phyloP scores from a whole-genome alignment of 2,113 vertebrate species.

The Lophochroa leadbeateri region DNA sequence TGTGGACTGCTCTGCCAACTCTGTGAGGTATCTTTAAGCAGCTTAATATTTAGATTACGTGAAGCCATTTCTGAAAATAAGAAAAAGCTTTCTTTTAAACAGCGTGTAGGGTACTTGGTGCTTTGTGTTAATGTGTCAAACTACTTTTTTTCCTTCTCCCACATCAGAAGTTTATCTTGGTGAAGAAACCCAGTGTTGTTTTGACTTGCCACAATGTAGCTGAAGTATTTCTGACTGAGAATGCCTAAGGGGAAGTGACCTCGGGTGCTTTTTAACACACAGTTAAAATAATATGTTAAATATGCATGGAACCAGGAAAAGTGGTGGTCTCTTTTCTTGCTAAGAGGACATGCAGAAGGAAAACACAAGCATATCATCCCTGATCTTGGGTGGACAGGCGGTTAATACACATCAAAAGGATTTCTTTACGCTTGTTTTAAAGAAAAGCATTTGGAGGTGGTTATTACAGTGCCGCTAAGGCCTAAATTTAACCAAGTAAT shows the following conservation, averaged over 20 bases:
- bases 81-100: neutral
- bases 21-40: neutral
- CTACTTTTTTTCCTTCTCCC: neutral
- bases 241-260: neutral
- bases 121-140: neutral
- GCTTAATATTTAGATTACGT: neutral
- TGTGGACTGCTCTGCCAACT: neutral
- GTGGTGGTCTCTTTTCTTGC: neutral
- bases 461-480: neutral
- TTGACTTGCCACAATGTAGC: neutral
- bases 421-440: neutral
- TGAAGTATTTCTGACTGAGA: neutral
- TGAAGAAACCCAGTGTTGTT: neutral
- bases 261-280: neutral
- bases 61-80: neutral
- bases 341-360: rapidly evolving
- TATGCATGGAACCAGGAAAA: neutral
- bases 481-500: neutral
- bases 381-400: neutral
- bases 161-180: neutral
- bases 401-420: neutral
- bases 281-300: neutral
- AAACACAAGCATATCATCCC: neutral
- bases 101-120: neutral
- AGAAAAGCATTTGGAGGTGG: neutral